Evolutionary conservation across 2,888 invertebrate species (phyloP).

Genomic region (Athrips mouffetella): DNA sequence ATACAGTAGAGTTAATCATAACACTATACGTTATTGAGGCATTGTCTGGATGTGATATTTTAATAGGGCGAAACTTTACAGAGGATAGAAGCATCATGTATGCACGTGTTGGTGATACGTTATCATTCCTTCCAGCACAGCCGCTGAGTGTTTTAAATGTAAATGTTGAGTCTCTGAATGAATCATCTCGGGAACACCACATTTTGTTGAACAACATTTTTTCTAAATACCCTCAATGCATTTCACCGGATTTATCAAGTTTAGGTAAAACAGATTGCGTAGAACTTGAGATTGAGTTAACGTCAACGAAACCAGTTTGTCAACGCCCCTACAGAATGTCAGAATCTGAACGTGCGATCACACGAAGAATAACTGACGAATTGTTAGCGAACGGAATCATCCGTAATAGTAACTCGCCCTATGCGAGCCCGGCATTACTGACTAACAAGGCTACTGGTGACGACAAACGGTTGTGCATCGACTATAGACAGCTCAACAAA

Average conservation of each 20-base stretch:
- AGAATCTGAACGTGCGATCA: neutral
- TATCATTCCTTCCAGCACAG: constrained; percentile 16
- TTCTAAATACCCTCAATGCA: constrained; percentile 19
- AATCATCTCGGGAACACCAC: neutral
- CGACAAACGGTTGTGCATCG: constrained; percentile 7
- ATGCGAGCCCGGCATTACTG: constrained; percentile 9
- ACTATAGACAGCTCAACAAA: constrained; percentile 1
- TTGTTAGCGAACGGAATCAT: constrained; percentile 2
- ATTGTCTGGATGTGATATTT: constrained; percentile 17
- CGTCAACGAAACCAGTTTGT: constrained; percentile 13
- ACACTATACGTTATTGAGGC: constrained; percentile 18
- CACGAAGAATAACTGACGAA: neutral
- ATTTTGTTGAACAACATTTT: constrained; percentile 15
- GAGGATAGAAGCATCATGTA: constrained; percentile 25
- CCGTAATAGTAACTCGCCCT: neutral
- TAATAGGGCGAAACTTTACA: constrained; percentile 27
- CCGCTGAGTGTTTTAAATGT: neutral
- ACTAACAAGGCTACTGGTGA: constrained; percentile 28
- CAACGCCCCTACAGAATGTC: constrained; percentile 6
- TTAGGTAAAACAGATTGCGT: constrained; percentile 23
- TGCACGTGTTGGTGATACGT: constrained; percentile 17
- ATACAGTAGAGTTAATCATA: constrained; percentile 15
- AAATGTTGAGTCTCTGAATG: no score
- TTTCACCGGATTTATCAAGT: constrained; percentile 17
- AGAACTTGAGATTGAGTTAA: constrained; percentile 22